Percentiles rank a stretch among this genome's conserved stretches.
phyloP scores from a whole-genome alignment of 2,888 invertebrate genomes.

The Hirtodrosophila alboralis region DNA sequence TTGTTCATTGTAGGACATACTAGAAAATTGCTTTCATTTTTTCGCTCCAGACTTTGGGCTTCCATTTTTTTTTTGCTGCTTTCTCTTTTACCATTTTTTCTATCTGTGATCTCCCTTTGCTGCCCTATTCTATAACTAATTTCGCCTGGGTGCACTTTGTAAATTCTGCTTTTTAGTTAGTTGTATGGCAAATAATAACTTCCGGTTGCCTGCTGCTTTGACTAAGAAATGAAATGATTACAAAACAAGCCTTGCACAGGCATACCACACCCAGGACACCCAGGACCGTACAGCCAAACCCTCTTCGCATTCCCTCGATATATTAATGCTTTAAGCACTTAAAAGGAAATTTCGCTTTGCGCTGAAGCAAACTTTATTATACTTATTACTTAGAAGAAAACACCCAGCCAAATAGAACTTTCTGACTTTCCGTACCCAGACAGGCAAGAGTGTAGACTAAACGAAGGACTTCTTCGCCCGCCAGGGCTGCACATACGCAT shows the following conservation, averaged over 20 bases:
- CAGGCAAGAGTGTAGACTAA: background rate
- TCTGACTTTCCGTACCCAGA: constrained; percentile 24
- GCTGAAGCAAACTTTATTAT: constrained; percentile 47
- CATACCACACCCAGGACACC: background rate
- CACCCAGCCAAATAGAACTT: constrained; percentile 27
- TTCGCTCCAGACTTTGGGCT: background rate
- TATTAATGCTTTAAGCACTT: constrained; percentile 46
- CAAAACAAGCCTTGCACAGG: constrained; percentile 41
- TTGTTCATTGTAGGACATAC: constrained; percentile 42
- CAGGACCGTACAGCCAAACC: background rate
- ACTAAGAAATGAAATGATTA: constrained; percentile 68
- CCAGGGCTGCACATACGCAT: constrained; percentile 17
- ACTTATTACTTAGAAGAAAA: constrained; percentile 25
- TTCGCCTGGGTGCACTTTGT: constrained; percentile 41
- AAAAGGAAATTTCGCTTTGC: constrained; percentile 31
- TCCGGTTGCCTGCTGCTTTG: constrained; percentile 65
- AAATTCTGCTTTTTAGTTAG: constrained; percentile 44
- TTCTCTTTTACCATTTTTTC: background rate
- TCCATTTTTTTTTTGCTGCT: too few species aligned
- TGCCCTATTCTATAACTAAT: constrained; percentile 38
- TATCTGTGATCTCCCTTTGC: constrained; percentile 8
- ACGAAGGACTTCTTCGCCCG: constrained; percentile 34
- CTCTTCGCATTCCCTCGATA: constrained; percentile 6
- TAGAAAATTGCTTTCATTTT: constrained; percentile 13
- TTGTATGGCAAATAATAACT: constrained; percentile 74